Conservation (phyloP, 2,113 vertebrate species). For the Microcebus ravelobensis region DNA sequence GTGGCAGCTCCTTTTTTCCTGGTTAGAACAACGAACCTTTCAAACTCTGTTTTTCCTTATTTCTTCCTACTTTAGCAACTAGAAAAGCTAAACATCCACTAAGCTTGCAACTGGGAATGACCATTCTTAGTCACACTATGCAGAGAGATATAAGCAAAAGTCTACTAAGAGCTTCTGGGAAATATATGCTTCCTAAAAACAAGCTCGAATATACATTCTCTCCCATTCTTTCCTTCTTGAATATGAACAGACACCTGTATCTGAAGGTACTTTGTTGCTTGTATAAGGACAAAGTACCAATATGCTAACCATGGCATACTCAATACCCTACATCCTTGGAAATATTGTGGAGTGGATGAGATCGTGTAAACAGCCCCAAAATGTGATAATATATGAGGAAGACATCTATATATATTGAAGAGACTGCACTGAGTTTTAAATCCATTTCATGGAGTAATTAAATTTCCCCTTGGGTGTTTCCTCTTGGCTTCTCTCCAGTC, state of each 20-base stretch:
- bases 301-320: neutral
- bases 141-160: neutral
- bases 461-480: neutral
- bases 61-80: neutral
- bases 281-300: neutral
- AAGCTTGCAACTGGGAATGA: neutral
- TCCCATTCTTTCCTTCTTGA: neutral
- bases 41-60: neutral
- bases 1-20: neutral
- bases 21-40: neutral
- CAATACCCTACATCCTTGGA: neutral
- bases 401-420: neutral
- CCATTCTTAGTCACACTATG: neutral
- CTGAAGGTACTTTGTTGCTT: neutral
- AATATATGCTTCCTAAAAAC: neutral
- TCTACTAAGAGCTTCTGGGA: neutral
- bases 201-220: neutral
- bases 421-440: neutral
- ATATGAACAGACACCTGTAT: neutral
- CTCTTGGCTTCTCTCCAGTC: neutral
- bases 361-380: neutral
- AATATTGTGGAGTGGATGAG: neutral
- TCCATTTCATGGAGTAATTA: neutral
- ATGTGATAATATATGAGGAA: neutral
- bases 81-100: neutral